A percentile compares a stretch with the other conserved stretches of the same genome.
Evolutionary conservation across 2,113 vertebrate species (phyloP).

Genomic region (Cryptoleucopteryx plumbea): DNA sequence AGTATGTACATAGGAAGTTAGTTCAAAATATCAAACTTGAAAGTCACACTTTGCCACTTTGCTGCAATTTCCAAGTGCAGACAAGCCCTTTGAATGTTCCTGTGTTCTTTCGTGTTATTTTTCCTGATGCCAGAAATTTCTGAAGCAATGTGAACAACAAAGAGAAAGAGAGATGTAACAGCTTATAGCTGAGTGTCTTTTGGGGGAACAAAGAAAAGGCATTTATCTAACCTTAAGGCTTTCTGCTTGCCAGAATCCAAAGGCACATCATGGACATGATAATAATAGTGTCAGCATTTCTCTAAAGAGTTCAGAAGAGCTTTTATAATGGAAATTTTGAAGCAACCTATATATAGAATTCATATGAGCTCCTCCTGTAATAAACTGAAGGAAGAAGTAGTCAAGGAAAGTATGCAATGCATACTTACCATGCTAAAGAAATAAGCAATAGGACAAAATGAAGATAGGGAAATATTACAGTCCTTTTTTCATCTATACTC

Average conservation of each 20-base stretch:
- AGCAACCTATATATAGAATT: not conserved
- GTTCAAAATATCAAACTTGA: not conserved
- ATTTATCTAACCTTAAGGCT: constrained; percentile 15
- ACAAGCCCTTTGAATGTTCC: not conserved
- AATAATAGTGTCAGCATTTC: constrained; percentile 8
- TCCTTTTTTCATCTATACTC: not conserved
- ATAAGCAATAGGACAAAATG: not conserved
- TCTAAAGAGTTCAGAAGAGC: not conserved
- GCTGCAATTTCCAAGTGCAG: not conserved
- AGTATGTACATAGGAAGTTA: not conserved
- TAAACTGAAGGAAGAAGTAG: not conserved
- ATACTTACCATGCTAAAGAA: not conserved
- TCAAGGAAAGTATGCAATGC: not conserved
- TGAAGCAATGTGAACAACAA: not conserved
- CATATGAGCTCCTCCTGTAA: not conserved
- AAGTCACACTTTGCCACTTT: not conserved
- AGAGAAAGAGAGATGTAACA: not conserved
- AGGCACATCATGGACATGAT: not conserved
- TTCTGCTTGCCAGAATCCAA: not conserved
- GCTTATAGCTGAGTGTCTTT: not conserved
- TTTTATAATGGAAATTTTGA: constrained; percentile 47
- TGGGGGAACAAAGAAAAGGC: not conserved
- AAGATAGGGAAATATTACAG: not conserved
- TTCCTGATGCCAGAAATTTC: not conserved
- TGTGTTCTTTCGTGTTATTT: not conserved